Conservation (phyloP, 1,140 invertebrate species). For the Chelonus insularis region DNA sequence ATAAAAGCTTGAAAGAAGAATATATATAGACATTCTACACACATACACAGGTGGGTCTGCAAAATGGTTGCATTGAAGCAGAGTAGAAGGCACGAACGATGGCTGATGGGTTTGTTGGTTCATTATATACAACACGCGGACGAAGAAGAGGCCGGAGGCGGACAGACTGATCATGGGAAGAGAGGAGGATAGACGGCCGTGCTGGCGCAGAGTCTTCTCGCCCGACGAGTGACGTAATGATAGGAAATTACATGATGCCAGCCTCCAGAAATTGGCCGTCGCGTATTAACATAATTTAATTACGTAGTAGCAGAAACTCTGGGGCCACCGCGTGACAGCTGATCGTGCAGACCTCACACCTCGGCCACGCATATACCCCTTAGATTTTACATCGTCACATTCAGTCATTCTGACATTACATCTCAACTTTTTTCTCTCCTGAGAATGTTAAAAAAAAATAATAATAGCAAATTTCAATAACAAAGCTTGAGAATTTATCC, state of each 20-base stretch:
- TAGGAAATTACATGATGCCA: conserved; percentile 36
- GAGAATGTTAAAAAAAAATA: too few species aligned
- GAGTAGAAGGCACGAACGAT: conserved; percentile 19
- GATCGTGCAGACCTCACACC: conserved; percentile 28
- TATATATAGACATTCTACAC: neutral
- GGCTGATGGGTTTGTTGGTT: conserved; percentile 15
- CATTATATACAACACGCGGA: conserved; percentile 9
- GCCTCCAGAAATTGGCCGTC: conserved; percentile 30
- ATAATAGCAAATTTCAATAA: too few species aligned
- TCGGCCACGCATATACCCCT: conserved; percentile 23
- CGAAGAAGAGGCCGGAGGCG: conserved; percentile 16
- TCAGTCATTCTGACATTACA: neutral
- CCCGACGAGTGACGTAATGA: conserved; percentile 39
- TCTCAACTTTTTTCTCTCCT: neutral
- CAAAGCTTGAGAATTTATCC: too few species aligned
- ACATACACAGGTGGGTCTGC: neutral
- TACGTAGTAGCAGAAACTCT: conserved; percentile 35
- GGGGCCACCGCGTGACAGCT: conserved; percentile 27
- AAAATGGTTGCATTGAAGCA: neutral
- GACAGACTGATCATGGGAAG: conserved; percentile 18
- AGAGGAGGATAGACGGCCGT: conserved; percentile 20
- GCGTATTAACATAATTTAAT: conserved; percentile 42
- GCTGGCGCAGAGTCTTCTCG: conserved; percentile 19
- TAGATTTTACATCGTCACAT: neutral
- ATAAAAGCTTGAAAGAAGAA: neutral